Percentiles rank a stretch among this genome's conserved stretches.
Conservation (phyloP, 2,888 invertebrate genomes). For the Oeneis ivallda region DNA sequence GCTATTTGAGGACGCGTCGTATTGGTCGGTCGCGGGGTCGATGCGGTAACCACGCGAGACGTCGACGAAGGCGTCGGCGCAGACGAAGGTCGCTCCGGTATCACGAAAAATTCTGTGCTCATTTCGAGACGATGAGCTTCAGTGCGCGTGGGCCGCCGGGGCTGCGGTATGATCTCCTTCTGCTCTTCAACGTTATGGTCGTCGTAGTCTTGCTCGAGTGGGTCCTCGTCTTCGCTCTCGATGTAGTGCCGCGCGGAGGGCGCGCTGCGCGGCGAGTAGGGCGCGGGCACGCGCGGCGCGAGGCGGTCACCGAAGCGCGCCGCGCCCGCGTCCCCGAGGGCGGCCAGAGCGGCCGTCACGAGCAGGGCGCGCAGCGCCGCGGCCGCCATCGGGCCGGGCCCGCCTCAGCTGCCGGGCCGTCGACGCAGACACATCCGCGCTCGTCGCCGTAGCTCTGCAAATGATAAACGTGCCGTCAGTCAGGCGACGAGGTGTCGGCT, state of each 20-base stretch:
- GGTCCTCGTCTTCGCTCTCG: slow-evolving; percentile 61
- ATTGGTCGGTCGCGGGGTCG: slow-evolving; percentile 53
- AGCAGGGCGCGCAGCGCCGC: slow-evolving; percentile 63
- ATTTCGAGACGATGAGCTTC: slow-evolving; percentile 85
- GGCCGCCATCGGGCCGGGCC: slow-evolving; percentile 69
- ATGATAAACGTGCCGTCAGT: slow-evolving; percentile 52
- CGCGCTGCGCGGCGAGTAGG: slow-evolving; percentile 65
- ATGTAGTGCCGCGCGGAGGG: slow-evolving; percentile 52
- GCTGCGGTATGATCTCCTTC: slow-evolving; percentile 55
- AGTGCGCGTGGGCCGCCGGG: slow-evolving; percentile 66
- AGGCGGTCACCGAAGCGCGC: slow-evolving; percentile 72
- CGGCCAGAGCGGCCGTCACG: slow-evolving; percentile 60
- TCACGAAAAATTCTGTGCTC: slow-evolving; percentile 92
- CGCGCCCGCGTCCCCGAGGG: slow-evolving; percentile 54
- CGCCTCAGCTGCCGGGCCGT: slow-evolving; percentile 65
- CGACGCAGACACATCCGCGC: slow-evolving; percentile 63
- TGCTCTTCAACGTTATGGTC: slow-evolving; percentile 53
- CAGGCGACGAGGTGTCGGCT: slow-evolving; percentile 47
- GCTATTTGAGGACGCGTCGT: slow-evolving; percentile 48
- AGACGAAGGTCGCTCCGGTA: slow-evolving; percentile 81
- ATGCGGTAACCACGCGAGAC: slow-evolving; percentile 57
- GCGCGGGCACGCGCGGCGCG: slow-evolving; percentile 68
- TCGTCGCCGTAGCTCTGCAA: slow-evolving; percentile 60
- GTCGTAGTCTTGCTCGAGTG: slow-evolving; percentile 65
- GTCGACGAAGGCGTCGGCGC: slow-evolving; percentile 57